Base-by-base conservation (phyloP, 2,797 vertebrate genomes). In the Syngnathus acus region DNA sequence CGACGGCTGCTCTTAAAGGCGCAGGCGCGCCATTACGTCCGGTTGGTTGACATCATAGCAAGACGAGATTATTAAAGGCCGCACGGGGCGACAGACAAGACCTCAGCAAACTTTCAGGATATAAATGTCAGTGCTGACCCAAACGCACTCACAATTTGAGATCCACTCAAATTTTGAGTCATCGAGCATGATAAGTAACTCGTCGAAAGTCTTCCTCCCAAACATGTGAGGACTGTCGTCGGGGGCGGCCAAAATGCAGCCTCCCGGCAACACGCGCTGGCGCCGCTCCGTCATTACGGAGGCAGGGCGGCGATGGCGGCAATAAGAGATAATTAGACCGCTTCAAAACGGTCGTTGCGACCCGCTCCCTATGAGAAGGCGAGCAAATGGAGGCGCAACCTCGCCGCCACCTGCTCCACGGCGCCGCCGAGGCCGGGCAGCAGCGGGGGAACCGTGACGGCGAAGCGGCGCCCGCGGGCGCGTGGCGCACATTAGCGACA, bases 271-370 rank as follows among this genome's bases (percentile, higher is more conserved):
- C 77, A 75, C 71, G 65, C 65, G 72, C 78, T 76, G 82, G 80
- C 80, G 84, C 85, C 80, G 84, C 85, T 86, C 81, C 69, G 39
- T 87, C 86, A 75, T 88, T 85, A 86, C 72, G 74, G 48, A 21
- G 48, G 14, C 48, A 21, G 4, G 48, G 48, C 9, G 48, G 48
- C n/a, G 19, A n/a, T n/a, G 48, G 76, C 82, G 76, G 85, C 81
- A 83, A 86, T 86, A 86, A 88, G 82, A 85, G 78, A 76, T 81
- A 86, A 89, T 89, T 89, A 89, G 80, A 82, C 85, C 88, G 86
- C 87, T 87, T 77, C 58, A 67, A 77, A 70, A 73, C 74, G 80
- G 13, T 32, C 13, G 26, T 37, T 57, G 10, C 37, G 54, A 57
- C 54, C 54, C 54, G 54, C 14, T 57, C 54, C 54, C 26, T 51